Conservation (phyloP, 92 coral and sea anemone genomes). For the Blastomussa wellsi region DNA sequence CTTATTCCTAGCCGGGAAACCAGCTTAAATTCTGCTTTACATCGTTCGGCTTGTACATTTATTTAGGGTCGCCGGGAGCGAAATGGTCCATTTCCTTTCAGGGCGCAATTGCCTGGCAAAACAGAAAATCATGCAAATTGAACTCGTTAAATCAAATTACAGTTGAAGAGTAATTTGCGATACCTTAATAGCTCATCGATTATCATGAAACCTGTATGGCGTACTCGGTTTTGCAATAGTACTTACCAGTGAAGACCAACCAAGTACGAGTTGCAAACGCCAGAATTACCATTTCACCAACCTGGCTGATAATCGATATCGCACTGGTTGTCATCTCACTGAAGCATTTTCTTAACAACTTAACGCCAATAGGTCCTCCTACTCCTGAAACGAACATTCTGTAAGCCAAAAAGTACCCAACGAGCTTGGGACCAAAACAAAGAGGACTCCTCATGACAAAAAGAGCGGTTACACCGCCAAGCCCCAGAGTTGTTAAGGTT, state of each 20-base stretch:
- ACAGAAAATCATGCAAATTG: no score
- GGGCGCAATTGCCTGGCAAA: no score
- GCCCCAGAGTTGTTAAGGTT: conserved; percentile 59
- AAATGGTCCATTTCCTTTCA: no score
- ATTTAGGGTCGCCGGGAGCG: no score
- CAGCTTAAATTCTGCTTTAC: no score
- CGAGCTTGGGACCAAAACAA: conserved; percentile 72
- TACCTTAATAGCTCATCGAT: no score
- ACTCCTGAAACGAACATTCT: conserved; percentile 72
- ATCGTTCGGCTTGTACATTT: no score
- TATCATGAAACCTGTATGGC: no score
- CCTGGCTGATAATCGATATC: conserved; percentile 62
- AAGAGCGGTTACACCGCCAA: conserved; percentile 58
- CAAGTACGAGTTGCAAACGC: conserved; percentile 73
- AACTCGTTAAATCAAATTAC: no score
- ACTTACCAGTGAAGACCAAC: conserved; percentile 75
- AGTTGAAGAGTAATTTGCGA: no score
- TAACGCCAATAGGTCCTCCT: conserved; percentile 73
- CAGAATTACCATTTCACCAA: conserved; percentile 56
- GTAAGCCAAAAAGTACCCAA: conserved; percentile 81
- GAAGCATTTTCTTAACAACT: conserved; percentile 60
- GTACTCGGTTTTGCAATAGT: no score
- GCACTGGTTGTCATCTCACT: conserved; percentile 53
- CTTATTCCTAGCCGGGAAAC: no score
- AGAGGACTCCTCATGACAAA: conserved; percentile 76